These are phyloP conservation scores for Brachionus manjavacas DNA, from an alignment of 1,140 invertebrate species.

Conservation along the genomic window DNA sequence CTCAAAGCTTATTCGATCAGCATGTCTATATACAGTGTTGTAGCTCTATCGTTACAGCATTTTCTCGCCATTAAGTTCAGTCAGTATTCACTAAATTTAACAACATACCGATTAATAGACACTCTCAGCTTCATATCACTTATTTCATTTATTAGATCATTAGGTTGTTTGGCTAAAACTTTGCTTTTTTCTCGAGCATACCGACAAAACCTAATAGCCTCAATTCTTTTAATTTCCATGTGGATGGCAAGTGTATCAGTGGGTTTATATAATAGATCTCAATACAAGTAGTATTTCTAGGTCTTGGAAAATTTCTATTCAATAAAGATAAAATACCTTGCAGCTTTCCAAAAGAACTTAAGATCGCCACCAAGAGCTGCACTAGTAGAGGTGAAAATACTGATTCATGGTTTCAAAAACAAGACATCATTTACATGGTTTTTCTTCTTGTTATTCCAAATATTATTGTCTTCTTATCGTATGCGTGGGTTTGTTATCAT, in stretches of 20 bases:
- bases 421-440: slow-evolving; percentile 26
- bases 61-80: slow-evolving; percentile 18
- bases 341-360: background rate
- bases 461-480: background rate
- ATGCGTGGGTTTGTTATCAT: slow-evolving; percentile 3
- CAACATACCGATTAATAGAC: background rate
- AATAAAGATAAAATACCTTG: slow-evolving; percentile 14
- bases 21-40: slow-evolving; percentile 24
- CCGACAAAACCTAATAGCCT: background rate
- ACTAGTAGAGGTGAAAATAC: background rate
- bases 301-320: background rate
- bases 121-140: background rate
- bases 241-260: background rate
- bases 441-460: slow-evolving; percentile 16
- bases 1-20: slow-evolving; percentile 20
- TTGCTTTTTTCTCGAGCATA: background rate
- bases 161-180: background rate
- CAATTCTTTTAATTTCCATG: background rate
- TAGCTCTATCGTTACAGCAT: slow-evolving; percentile 11
- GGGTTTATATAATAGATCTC: background rate
- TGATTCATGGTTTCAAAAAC: background rate
- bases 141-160: slow-evolving; percentile 5
- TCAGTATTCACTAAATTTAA: background rate
- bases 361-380: background rate
- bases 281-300: background rate